These are phyloP conservation scores for Salvelinus sp. DNA, from an alignment of 2,113 vertebrate species.

Conservation along the genomic window DNA sequence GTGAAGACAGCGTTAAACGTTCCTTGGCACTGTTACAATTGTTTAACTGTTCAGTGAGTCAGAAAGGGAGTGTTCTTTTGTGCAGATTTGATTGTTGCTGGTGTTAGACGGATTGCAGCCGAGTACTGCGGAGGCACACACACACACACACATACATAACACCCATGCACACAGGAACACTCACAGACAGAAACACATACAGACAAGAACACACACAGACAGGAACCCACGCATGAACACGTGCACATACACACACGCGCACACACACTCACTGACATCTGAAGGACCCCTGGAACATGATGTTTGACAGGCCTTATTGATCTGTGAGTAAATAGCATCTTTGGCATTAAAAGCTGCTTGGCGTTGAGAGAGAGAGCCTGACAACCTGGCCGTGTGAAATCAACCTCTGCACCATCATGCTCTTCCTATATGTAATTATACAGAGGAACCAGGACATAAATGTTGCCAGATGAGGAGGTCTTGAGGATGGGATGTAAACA, in stretches of 20 bases:
- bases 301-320: conserved; percentile 25
- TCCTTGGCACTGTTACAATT: conserved; percentile 27
- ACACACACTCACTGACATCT: conserved; percentile 12
- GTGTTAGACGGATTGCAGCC: neutral
- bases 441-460: too few relatives aligned
- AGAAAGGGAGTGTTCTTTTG: conserved; percentile 10
- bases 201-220: too few relatives aligned
- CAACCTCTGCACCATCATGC: neutral
- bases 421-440: neutral
- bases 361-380: conserved; percentile 8
- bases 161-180: conserved; percentile 3
- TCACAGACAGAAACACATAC: neutral
- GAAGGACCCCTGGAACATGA: neutral
- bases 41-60: conserved; percentile 28
- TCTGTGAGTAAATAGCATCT: conserved; percentile 29
- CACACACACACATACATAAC: conserved; percentile 1
- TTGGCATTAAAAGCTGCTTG: conserved; percentile 25
- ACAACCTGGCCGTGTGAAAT: neutral
- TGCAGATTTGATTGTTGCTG: conserved; percentile 8
- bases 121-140: neutral
- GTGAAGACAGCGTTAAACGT: conserved; percentile 17
- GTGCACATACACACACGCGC: neutral
- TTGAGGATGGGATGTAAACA: too few relatives aligned
- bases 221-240: too few relatives aligned
- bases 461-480: too few relatives aligned